Percentiles rank a stretch among this genome's conserved stretches.
phyloP scores from a whole-genome alignment of 1,140 invertebrate species.

The Harpegnathos saltator region DNA sequence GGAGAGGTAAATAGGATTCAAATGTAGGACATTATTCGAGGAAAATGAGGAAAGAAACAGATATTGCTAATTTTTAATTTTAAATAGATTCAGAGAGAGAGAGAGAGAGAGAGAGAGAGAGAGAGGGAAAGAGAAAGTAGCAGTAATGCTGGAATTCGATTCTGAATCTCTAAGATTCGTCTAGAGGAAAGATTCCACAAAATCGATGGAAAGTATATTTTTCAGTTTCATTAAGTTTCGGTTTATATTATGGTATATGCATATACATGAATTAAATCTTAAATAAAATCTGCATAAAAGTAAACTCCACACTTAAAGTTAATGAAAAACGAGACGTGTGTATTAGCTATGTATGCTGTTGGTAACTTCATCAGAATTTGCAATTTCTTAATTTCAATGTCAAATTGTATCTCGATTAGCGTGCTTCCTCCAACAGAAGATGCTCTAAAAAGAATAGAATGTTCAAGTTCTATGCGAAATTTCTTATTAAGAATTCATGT shows the following conservation, averaged over 20 bases:
- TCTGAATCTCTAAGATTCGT: background rate
- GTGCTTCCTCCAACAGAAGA: background rate
- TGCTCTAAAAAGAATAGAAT: background rate
- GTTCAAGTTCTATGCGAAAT: background rate
- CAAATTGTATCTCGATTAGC: background rate
- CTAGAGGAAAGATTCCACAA: background rate
- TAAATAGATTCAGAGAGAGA: no score
- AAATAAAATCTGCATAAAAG: conserved; percentile 8
- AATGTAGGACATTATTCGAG: no score
- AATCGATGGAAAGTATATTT: conserved; percentile 5
- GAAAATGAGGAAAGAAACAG: no score
- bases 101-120: no score
- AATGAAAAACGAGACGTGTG: background rate
- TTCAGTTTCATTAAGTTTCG: conserved; percentile 16
- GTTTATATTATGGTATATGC: conserved; percentile 30
- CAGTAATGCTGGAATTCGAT: background rate
- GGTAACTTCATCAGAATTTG: background rate
- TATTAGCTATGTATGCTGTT: background rate
- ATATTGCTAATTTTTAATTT: no score
- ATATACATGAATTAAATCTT: conserved; percentile 13
- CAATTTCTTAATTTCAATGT: conserved; percentile 17
- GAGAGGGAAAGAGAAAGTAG: no score
- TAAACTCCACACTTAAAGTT: conserved; percentile 30
- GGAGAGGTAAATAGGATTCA: no score
- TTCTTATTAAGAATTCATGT: conserved; percentile 1